Percentiles rank a stretch among this genome's conserved stretches.
phyloP scores from a whole-genome alignment of 2,797 vertebrate species.

The Syndactyla subalaris region DNA sequence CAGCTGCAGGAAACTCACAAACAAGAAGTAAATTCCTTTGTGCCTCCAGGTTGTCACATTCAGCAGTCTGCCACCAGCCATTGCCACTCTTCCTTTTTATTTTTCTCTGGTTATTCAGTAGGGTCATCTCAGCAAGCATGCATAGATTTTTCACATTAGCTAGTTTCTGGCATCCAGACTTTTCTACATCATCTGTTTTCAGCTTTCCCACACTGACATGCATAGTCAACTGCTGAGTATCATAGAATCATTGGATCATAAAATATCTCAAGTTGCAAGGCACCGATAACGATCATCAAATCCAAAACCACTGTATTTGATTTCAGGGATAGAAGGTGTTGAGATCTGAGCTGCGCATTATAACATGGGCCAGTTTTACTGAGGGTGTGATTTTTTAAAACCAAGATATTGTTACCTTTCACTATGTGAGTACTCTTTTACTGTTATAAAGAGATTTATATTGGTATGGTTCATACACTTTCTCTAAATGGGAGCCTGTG shows the following conservation, averaged over 20 bases:
- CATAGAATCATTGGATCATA: neutral
- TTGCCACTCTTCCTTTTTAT: neutral
- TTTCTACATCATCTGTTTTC: neutral
- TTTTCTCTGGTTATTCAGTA: neutral
- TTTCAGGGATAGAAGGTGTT: neutral
- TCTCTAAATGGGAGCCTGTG: neutral
- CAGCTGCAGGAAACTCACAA: neutral
- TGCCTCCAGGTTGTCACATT: neutral
- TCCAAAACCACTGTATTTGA: neutral
- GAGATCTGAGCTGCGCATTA: neutral
- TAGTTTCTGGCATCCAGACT: neutral
- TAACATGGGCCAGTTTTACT: neutral
- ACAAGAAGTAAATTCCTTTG: neutral
- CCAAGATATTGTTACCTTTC: neutral
- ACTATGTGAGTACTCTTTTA: neutral
- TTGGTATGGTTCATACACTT: neutral
- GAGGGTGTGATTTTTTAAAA: neutral
- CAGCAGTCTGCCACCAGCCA: neutral
- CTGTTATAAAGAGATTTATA: neutral
- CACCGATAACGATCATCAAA: neutral
- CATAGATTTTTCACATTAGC: neutral
- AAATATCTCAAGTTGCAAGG: neutral
- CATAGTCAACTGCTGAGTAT: neutral
- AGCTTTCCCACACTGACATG: neutral
- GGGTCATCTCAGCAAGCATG: neutral